A percentile compares a stretch with the other conserved stretches of the same genome.
Evolutionary conservation across 2,113 vertebrate species (phyloP).

Genomic region (Hassar affinis): DNA sequence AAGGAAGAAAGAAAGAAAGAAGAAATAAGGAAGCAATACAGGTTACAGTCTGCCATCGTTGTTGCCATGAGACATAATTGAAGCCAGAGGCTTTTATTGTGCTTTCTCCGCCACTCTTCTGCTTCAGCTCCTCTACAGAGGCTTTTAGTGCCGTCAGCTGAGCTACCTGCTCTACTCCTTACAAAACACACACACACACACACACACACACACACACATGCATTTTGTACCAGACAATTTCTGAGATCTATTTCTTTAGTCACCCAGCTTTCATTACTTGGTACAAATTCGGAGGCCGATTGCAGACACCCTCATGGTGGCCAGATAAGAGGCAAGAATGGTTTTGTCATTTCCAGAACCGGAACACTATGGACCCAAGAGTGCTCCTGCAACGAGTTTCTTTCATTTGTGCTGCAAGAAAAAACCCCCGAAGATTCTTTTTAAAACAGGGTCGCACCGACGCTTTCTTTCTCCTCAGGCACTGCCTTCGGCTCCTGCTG

Average conservation of each 20-base stretch:
- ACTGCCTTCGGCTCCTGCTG: background rate
- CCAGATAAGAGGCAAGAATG: conserved; percentile 13
- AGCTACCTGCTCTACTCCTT: conserved; percentile 10
- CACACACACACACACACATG: conserved; percentile 6
- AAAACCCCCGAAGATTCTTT: conserved; percentile 1
- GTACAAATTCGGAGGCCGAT: conserved; percentile 4
- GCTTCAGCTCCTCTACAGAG: conserved; percentile 9
- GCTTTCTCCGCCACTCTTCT: conserved; percentile 2
- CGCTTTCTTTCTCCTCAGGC: background rate
- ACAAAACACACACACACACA: conserved; percentile 8
- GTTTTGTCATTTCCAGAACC: conserved; percentile 13
- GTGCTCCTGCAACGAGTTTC: background rate
- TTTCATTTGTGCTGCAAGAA: conserved; percentile 12
- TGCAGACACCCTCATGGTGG: background rate
- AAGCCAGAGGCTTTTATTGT: conserved; percentile 40
- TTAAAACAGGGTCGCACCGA: background rate
- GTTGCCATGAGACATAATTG: conserved; percentile 45
- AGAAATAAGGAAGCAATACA: conserved; percentile 33
- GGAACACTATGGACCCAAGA: background rate
- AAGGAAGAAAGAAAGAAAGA: background rate
- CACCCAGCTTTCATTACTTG: conserved; percentile 16
- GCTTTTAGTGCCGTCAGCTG: conserved; percentile 36
- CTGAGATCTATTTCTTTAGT: conserved; percentile 27
- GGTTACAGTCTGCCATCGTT: conserved; percentile 23
- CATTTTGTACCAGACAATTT: conserved; percentile 5